Evolutionary conservation across 2,888 invertebrate genomes (phyloP), one percentile per base, ranked within the genome.

Genomic region (Drosophila merina): DNA sequence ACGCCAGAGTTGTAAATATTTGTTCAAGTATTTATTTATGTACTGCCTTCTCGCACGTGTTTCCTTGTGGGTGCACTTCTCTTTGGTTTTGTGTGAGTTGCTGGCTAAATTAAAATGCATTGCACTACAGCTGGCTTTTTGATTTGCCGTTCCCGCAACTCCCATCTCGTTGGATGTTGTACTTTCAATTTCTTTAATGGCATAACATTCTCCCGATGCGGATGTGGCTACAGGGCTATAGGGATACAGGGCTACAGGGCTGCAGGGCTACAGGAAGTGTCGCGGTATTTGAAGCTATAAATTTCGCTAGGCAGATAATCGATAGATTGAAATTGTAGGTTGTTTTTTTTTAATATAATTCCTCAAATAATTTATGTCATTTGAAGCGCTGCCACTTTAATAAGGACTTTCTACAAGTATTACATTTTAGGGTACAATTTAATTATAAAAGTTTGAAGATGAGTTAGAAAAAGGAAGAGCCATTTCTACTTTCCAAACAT

Each of bases 11-110:
- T 81, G 85, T 81, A 85, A 82, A 82, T 82, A 82, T 82, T 82
- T 87, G 70, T 81, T 82, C 87, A 85, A 82, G 87, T 87, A 82
- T 87, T 82, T 82, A 82, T 82, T 86, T 82, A 82, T 87, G 72
- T 81, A 85, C 85, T 78, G 71, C 62, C 57, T 79, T 47, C 40
- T 42, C 59, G 55, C 55, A 42, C 58, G 54, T 57, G 57, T 73
- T 36, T 62, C 40, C 36, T 30, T 56, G 51, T 28, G 49, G 51
- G 28, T 42, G 47, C 38, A 12, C 4, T 40, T 20, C 44, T 48
- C 47, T 42, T 42, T 42, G 49, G 40, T 8, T 56, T 72, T 72
- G 64, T 56, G 67, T 54, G 62, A 60, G 60, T 68, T 81, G 64
- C 57, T 64, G 71, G 57, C 71, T 76, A 83, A 82, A 83, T 87